A percentile compares a stretch with the other conserved stretches of the same genome.
phyloP scores from a whole-genome alignment of 30 jellyfish, hydroid and myxozoan species.

The Rhopilema esculentum region DNA sequence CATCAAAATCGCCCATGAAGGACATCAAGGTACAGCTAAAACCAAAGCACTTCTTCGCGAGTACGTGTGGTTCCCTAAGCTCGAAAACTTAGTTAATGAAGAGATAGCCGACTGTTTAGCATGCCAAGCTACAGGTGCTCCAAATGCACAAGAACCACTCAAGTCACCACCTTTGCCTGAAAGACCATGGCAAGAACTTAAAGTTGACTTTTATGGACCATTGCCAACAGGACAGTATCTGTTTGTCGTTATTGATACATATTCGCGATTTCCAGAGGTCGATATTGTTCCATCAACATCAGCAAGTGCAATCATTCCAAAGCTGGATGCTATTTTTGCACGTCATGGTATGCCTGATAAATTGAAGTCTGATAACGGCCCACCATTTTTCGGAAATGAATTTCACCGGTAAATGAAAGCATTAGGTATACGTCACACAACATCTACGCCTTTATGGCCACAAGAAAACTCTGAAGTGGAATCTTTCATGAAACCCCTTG shows the following conservation, averaged over 20 bases:
- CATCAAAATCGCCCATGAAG: conserved; percentile 45
- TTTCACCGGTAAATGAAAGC: neutral
- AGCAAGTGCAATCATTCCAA: conserved; percentile 31
- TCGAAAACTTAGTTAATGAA: conserved; percentile 30
- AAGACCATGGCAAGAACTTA: conserved; percentile 37
- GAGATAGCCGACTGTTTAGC: conserved; percentile 30
- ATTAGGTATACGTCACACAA: conserved; percentile 27
- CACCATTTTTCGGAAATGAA: conserved; percentile 45
- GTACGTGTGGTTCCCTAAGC: conserved; percentile 54
- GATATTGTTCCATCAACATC: conserved; percentile 24
- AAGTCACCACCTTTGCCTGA: conserved; percentile 24
- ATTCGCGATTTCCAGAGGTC: conserved; percentile 42
- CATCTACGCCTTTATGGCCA: conserved; percentile 54
- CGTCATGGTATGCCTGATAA: conserved; percentile 48
- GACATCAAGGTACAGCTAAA: conserved; percentile 49
- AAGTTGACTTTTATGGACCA: conserved; percentile 43
- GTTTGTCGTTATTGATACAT: conserved; percentile 35
- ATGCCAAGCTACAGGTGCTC: conserved; percentile 25
- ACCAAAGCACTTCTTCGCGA: conserved; percentile 52
- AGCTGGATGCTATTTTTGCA: conserved; percentile 37
- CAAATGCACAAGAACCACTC: conserved; percentile 46
- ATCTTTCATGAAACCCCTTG: conserved; percentile 46
- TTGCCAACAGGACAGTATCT: conserved; percentile 14
- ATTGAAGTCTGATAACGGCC: conserved; percentile 57
- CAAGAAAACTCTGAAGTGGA: conserved; percentile 57